These are phyloP conservation scores for Blera fallax DNA, from an alignment of 2,888 invertebrate species.

Conservation along the genomic window DNA sequence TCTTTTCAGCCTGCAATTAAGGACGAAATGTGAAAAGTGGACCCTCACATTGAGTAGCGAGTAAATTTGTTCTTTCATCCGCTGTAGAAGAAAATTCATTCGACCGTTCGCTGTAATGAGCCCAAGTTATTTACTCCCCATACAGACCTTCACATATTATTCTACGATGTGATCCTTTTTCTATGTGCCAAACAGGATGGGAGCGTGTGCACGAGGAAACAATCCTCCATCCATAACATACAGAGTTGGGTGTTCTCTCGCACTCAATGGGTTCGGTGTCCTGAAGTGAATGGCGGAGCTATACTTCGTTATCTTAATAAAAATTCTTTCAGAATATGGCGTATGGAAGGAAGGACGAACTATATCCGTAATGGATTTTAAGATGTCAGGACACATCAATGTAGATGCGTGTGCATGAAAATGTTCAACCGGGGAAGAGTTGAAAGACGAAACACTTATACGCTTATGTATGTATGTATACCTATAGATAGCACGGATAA, in stretches of 20 bases:
- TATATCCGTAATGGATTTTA: conserved; percentile 45
- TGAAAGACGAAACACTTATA: background rate
- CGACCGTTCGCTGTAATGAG: conserved; percentile 43
- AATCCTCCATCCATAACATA: background rate
- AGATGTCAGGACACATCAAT: conserved; percentile 25
- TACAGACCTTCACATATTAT: conserved; percentile 37
- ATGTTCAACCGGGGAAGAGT: background rate
- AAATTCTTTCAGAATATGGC: conserved; percentile 27
- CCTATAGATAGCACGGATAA: conserved; percentile 1
- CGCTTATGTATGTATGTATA: background rate
- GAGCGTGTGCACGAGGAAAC: background rate
- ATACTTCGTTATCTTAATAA: conserved; percentile 45
- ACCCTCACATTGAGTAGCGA: conserved; percentile 20
- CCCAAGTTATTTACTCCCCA: conserved; percentile 30
- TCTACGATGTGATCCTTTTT: background rate
- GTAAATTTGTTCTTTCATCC: conserved; percentile 25
- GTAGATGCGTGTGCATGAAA: conserved; percentile 11
- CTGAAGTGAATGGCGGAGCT: conserved; percentile 31
- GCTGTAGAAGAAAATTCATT: conserved; percentile 6
- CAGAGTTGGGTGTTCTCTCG: background rate
- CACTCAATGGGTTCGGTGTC: conserved; percentile 30
- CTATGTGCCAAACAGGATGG: background rate
- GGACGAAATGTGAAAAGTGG: conserved; percentile 33
- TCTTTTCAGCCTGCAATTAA: conserved; percentile 41
- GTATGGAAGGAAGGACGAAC: conserved; percentile 25